Conservation (phyloP, 2,888 invertebrate species). For the Galerucella nymphaeae region DNA sequence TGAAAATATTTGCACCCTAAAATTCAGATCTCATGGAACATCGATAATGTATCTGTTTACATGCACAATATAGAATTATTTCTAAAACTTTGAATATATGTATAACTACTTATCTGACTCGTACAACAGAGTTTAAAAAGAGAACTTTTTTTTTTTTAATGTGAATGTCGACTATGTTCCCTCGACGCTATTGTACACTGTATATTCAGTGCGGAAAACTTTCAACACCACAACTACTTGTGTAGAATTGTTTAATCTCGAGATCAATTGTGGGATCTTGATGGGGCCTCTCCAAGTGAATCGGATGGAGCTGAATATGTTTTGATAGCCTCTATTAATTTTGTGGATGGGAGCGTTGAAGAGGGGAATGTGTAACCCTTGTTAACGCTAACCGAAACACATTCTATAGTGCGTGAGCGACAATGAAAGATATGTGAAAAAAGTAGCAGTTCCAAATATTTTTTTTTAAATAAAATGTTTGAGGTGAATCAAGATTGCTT, state of each 20-base stretch:
- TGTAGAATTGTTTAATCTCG: slow-evolving; percentile 4
- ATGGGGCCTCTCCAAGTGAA: slow-evolving; percentile 9
- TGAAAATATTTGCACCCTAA: no score
- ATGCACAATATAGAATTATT: slow-evolving; percentile 34
- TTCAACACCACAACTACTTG: slow-evolving; percentile 7
- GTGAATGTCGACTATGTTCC: slow-evolving; percentile 3
- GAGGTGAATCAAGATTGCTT: no score
- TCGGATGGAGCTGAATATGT: slow-evolving; percentile 5
- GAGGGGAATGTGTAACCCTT: neutral
- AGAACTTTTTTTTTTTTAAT: slow-evolving; percentile 27
- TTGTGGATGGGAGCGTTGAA: neutral
- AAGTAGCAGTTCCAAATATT: no score
- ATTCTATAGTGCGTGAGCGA: neutral
- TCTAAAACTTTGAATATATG: slow-evolving; percentile 40
- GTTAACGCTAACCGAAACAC: neutral
- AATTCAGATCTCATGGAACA: no score
- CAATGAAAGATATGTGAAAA: no score
- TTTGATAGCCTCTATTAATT: slow-evolving; percentile 13
- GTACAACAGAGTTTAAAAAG: slow-evolving; percentile 21
- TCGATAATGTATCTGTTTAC: no score
- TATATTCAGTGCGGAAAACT: slow-evolving; percentile 1
- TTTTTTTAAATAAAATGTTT: no score
- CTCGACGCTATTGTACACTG: slow-evolving; percentile 13
- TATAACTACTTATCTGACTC: slow-evolving; percentile 40
- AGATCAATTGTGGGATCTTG: slow-evolving; percentile 18